These are phyloP conservation scores for Gadopsis marmoratus DNA, from an alignment of 2,797 vertebrate genomes.

Conservation along the genomic window DNA sequence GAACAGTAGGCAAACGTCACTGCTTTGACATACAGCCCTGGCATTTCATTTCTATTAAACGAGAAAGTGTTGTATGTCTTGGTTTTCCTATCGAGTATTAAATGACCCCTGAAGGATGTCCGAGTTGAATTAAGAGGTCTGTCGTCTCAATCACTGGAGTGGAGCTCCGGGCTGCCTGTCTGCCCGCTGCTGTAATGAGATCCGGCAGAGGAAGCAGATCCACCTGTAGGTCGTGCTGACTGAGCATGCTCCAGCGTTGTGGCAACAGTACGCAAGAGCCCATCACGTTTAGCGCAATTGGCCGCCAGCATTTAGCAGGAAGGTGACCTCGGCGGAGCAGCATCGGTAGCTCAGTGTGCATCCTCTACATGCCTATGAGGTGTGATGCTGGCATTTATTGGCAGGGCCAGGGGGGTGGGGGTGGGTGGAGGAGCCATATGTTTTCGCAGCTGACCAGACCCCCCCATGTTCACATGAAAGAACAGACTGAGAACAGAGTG, in stretches of 20 bases:
- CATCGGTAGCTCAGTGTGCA: slow-evolving; percentile 50
- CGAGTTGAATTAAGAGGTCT: slow-evolving; percentile 78
- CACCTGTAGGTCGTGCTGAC: slow-evolving; percentile 82
- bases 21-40: slow-evolving; percentile 61
- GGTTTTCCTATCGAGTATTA: slow-evolving; percentile 73
- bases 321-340: slow-evolving; percentile 78
- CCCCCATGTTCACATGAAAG: slow-evolving; percentile 85
- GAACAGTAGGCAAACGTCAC: slow-evolving; percentile 51
- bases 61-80: slow-evolving; percentile 70
- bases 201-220: slow-evolving; percentile 77
- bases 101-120: slow-evolving; percentile 79
- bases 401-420: slow-evolving; percentile 63
- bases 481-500: slow-evolving; percentile 64
- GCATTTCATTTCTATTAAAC: slow-evolving; percentile 65
- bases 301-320: slow-evolving; percentile 75
- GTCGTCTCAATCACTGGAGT: slow-evolving; percentile 73
- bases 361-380: slow-evolving; percentile 65
- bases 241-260: slow-evolving; percentile 65
- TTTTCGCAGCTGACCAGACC: slow-evolving; percentile 88
- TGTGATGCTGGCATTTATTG: slow-evolving; percentile 85
- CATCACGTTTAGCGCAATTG: slow-evolving; percentile 71
- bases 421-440: slow-evolving; percentile 66
- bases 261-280: slow-evolving; percentile 71
- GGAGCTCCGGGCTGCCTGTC: slow-evolving; percentile 53
- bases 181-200: slow-evolving; percentile 71